Percentiles rank a stretch among this genome's conserved stretches.
These are phyloP conservation scores for Pluvianellus socialis DNA, from an alignment of 2,113 vertebrate genomes.

Conservation along the genomic window DNA sequence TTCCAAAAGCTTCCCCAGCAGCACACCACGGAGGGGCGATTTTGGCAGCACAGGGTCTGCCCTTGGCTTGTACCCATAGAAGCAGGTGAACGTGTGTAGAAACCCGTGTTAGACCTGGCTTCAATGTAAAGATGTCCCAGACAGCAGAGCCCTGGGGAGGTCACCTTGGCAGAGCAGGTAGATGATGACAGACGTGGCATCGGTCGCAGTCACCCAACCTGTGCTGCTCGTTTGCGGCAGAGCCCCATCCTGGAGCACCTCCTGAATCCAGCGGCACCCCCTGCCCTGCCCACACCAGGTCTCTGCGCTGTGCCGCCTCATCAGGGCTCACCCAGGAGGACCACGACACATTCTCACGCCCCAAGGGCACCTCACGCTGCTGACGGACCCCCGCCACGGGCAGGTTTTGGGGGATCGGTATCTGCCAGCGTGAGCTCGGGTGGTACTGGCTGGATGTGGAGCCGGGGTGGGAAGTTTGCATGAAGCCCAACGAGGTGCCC, in stretches of 20 bases:
- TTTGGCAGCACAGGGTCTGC: not conserved
- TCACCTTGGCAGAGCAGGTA: not conserved
- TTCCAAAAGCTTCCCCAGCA: not conserved
- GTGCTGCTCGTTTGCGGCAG: not conserved
- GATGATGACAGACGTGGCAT: not conserved
- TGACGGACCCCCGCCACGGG: rapidly evolving
- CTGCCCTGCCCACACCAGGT: not conserved
- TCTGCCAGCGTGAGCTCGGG: rapidly evolving
- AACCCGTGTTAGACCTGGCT: not conserved
- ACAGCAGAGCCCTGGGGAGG: not conserved
- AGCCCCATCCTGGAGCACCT: not conserved
- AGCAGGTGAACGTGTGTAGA: not conserved
- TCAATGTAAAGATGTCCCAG: not conserved
- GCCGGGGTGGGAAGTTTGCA: not conserved
- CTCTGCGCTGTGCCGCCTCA: rapidly evolving
- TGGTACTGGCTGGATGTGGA: not conserved
- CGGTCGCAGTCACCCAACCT: not conserved
- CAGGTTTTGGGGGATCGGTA: not conserved
- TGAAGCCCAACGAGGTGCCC: not conserved
- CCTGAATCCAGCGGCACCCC: rapidly evolving
- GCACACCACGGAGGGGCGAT: rapidly evolving
- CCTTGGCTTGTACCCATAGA: not conserved
- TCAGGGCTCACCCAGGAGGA: not conserved
- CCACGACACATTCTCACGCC: not conserved
- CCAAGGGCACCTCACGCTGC: not conserved